Base-by-base conservation (phyloP, 1,140 invertebrate species). In the Ceratosolen solmsi region DNA sequence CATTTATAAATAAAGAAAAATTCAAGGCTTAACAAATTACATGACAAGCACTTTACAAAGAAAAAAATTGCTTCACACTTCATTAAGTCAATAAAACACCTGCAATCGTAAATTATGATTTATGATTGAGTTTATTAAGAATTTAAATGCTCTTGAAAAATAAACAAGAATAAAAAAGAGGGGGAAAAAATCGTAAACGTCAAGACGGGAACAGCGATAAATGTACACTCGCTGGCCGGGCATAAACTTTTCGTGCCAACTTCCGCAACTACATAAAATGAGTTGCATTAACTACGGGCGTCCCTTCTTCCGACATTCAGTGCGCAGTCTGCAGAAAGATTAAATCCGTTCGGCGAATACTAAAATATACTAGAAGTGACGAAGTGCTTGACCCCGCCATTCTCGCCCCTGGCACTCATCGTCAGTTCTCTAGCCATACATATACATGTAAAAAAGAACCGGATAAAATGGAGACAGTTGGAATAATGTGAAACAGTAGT, bases 191-290 rank as follows among this genome's bases (percentile, higher is more conserved):
- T 80, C 79, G 79, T 80, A 73, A 80, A 80, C 54, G 70, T 80
- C 56, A 63, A 80, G 56, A 80, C 38, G 54, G 58, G 68, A 54
- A 30, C 36, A 58, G 79, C 68, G 70, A 80, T 80, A 80, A 63
- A 80, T 49, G 54, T 80, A n/a, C 36, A 46, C 38, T 73, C 27
- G 9, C 17, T 38, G 54, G 54, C 30, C 49, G 36, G 70, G 70
- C 70, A 73, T 80, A 79, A 79, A 79, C 63, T 71, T 79, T 71
- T 22, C 63, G 77, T 30, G 63, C 65, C 46, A 56, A 79, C 65
- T 79, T 54, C 65, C 65, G 65, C 49, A 71, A 71, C 46, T 79
- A 72, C 68, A 72, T 80, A 73, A 80, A 80, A 73, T 73, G 78
- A 72, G 41, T 73, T 72, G 71, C 79, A 74, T 73, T 63, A 80